These are phyloP conservation scores for Portevinia maculata DNA, from an alignment of 2,888 invertebrate species.

Conservation along the genomic window DNA sequence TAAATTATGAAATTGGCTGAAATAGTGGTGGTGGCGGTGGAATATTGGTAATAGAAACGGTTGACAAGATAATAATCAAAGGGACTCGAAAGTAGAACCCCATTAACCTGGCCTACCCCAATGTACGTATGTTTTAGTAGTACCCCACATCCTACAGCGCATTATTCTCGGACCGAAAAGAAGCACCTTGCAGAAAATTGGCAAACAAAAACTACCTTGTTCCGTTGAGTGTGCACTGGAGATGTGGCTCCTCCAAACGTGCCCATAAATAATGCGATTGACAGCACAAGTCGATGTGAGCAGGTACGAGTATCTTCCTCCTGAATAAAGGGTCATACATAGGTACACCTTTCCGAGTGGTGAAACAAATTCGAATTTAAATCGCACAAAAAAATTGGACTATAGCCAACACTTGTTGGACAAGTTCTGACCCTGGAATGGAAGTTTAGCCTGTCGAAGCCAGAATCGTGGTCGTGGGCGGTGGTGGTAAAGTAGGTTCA, in stretches of 20 bases:
- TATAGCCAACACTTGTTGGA: conserved; percentile 69
- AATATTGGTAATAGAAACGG: conserved; percentile 70
- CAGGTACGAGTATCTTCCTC: conserved; percentile 23
- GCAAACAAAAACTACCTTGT: conserved; percentile 32
- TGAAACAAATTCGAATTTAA: conserved; percentile 68
- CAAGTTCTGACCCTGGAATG: conserved; percentile 54
- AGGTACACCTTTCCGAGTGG: conserved; percentile 54
- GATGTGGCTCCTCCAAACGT: conserved; percentile 53
- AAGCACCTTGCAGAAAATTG: conserved; percentile 68
- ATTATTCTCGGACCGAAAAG: conserved; percentile 16
- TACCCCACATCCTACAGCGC: conserved; percentile 27
- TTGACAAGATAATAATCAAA: conserved; percentile 72
- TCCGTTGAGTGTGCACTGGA: conserved; percentile 30
- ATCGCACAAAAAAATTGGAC: conserved; percentile 54
- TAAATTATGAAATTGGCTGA: conserved; percentile 72
- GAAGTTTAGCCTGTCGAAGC: conserved; percentile 9
- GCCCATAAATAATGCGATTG: conserved; percentile 71
- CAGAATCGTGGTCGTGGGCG: conserved; percentile 47
- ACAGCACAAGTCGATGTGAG: conserved; percentile 54
- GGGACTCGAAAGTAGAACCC: conserved; percentile 42
- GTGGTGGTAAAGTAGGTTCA: conserved; percentile 24
- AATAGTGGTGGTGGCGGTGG: no score
- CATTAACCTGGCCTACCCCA: conserved; percentile 62
- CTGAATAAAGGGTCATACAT: conserved; percentile 45
- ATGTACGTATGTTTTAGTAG: conserved; percentile 67